phyloP scores from a whole-genome alignment of 1,140 invertebrate species.

The Asbolus verrucosus region DNA sequence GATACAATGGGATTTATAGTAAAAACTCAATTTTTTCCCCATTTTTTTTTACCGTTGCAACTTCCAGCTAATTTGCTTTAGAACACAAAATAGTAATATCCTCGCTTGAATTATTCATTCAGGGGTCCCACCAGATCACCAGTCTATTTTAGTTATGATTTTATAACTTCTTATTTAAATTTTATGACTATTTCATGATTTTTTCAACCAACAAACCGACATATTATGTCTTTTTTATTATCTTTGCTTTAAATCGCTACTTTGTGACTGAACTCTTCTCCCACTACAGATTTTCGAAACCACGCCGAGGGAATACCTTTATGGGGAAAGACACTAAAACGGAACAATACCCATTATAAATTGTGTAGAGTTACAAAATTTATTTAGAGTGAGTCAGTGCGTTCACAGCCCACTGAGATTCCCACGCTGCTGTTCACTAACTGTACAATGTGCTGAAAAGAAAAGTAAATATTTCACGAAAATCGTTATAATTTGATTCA shows the following conservation, averaged over 20 bases:
- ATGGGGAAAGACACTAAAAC: too few relatives aligned
- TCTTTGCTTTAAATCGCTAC: background rate
- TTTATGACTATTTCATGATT: background rate
- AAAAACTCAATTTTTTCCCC: background rate
- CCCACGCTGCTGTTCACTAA: slow-evolving; percentile 21
- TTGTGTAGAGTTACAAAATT: slow-evolving; percentile 1
- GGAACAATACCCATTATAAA: background rate
- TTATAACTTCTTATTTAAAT: slow-evolving; percentile 13
- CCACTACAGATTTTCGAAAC: too few relatives aligned
- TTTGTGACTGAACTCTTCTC: too few relatives aligned
- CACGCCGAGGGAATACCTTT: too few relatives aligned
- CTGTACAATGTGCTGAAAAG: slow-evolving; percentile 29
- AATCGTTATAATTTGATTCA: slow-evolving; percentile 26
- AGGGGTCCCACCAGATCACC: background rate
- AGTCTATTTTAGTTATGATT: slow-evolving; percentile 18
- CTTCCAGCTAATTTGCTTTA: background rate
- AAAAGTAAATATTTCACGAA: slow-evolving; percentile 29
- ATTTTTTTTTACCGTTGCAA: background rate
- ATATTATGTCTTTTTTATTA: slow-evolving; percentile 4
- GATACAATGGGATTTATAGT: slow-evolving; percentile 17
- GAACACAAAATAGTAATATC: slow-evolving; percentile 17
- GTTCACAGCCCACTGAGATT: slow-evolving; percentile 9
- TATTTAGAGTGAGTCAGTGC: background rate
- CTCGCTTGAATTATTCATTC: slow-evolving; percentile 8
- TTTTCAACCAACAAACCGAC: slow-evolving; percentile 3